Conservation (phyloP, 2,888 invertebrate species). For the Argyresthia goedartella region DNA sequence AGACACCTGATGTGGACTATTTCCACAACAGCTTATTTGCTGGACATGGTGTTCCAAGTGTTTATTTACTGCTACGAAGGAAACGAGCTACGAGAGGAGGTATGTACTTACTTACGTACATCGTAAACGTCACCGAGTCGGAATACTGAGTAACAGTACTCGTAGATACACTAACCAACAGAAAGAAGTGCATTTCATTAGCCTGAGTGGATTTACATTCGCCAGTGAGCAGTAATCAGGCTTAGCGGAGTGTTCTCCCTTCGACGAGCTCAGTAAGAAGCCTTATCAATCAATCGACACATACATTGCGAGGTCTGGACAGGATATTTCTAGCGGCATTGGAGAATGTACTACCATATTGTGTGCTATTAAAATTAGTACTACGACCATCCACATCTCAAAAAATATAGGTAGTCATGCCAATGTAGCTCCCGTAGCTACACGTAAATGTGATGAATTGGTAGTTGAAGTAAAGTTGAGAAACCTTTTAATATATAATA, state of each 20-base stretch:
- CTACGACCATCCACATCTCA: too few species aligned
- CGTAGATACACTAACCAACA: background rate
- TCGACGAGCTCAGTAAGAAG: too few species aligned
- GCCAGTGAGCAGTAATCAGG: background rate
- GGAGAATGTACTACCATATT: too few species aligned
- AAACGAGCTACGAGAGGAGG: slow-evolving; percentile 54
- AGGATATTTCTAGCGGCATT: too few species aligned
- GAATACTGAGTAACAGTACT: background rate
- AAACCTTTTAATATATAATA: too few species aligned
- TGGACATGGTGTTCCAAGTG: slow-evolving; percentile 45
- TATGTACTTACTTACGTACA: slow-evolving; percentile 20
- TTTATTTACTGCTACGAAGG: slow-evolving; percentile 61
- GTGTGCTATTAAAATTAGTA: too few species aligned
- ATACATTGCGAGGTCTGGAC: too few species aligned
- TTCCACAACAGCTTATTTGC: slow-evolving; percentile 38
- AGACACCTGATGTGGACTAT: slow-evolving; percentile 43
- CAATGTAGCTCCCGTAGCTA: too few species aligned
- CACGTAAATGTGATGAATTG: too few species aligned
- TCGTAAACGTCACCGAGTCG: background rate
- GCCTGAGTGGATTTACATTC: background rate
- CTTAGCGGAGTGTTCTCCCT: background rate
- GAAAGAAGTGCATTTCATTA: background rate
- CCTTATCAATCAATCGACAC: too few species aligned
- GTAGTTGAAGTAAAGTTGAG: too few species aligned
- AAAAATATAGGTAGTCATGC: too few species aligned